These are phyloP conservation scores for Tupaia tana DNA, from an alignment of 2,113 vertebrate species.

Conservation along the genomic window DNA sequence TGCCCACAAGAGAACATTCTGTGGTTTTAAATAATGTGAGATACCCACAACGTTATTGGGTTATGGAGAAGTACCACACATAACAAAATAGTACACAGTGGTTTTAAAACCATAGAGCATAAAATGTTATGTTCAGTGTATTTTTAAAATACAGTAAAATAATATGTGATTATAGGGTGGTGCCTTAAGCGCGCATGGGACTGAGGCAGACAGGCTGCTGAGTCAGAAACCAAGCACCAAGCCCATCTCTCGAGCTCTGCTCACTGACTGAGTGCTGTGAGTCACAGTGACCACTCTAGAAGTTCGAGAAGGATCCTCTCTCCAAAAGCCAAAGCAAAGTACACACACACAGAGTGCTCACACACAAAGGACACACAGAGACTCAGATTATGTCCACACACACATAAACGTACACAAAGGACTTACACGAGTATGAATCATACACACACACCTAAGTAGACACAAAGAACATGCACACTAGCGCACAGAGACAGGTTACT, in stretches of 20 bases:
- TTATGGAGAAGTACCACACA: not conserved
- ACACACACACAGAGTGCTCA: not conserved
- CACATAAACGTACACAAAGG: not conserved
- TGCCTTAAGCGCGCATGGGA: not conserved
- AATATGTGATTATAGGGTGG: not conserved
- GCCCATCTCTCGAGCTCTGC: not conserved
- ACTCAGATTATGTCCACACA: not conserved
- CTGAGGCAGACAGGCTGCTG: not conserved
- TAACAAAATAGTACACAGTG: not conserved
- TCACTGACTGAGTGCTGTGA: not conserved
- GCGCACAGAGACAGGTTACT: not conserved
- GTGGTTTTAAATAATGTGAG: constrained; percentile 11
- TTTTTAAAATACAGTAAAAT: not conserved
- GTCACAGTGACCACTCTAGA: not conserved
- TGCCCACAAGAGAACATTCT: not conserved
- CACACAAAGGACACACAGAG: not conserved
- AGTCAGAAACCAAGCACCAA: not conserved
- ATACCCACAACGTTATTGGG: not conserved
- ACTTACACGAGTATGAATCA: not conserved
- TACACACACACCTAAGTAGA: not conserved
- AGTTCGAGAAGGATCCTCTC: not conserved
- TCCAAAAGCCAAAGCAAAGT: not conserved
- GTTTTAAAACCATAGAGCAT: not conserved
- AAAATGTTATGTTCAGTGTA: not conserved
- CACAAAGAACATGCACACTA: not conserved